These are phyloP conservation scores for Drosophila lacicola DNA, from an alignment of 2,888 invertebrate species.

Conservation along the genomic window DNA sequence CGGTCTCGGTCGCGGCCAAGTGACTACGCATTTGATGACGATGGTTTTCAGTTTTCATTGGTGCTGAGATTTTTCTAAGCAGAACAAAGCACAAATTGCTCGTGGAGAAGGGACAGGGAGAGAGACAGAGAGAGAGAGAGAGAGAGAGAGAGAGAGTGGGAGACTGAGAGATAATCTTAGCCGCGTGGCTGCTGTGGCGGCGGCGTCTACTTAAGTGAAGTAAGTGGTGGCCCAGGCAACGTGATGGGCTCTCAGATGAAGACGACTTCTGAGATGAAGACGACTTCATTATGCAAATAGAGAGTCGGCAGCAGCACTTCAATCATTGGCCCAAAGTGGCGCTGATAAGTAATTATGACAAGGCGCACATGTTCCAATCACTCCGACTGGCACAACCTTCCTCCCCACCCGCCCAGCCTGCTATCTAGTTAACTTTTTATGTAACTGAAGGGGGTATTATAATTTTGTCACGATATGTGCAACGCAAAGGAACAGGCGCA, in stretches of 20 bases:
- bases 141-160: too few species aligned
- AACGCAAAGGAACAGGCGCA: too few species aligned
- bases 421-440: too few species aligned
- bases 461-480: too few species aligned
- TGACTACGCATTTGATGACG: conserved; percentile 24
- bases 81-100: conserved; percentile 18
- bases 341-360: conserved; percentile 65
- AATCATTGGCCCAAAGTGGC: conserved; percentile 60
- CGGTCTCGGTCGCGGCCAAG: conserved; percentile 6
- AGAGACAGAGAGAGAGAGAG: neutral
- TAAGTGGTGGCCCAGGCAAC: conserved; percentile 51
- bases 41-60: conserved; percentile 9
- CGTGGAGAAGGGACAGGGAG: too few species aligned
- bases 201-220: conserved; percentile 46
- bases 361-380: conserved; percentile 46
- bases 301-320: conserved; percentile 49
- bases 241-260: conserved; percentile 14
- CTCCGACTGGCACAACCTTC: too few species aligned
- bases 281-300: conserved; percentile 73
- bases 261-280: conserved; percentile 54
- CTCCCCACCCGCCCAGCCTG: neutral
- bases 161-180: conserved; percentile 15
- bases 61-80: conserved; percentile 17
- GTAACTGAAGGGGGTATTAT: too few species aligned
- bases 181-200: conserved; percentile 7